Evolutionary conservation across 2,888 invertebrate genomes (phyloP), one percentile per base, ranked within the genome.

Genomic region (Xestia rhomboidea): DNA sequence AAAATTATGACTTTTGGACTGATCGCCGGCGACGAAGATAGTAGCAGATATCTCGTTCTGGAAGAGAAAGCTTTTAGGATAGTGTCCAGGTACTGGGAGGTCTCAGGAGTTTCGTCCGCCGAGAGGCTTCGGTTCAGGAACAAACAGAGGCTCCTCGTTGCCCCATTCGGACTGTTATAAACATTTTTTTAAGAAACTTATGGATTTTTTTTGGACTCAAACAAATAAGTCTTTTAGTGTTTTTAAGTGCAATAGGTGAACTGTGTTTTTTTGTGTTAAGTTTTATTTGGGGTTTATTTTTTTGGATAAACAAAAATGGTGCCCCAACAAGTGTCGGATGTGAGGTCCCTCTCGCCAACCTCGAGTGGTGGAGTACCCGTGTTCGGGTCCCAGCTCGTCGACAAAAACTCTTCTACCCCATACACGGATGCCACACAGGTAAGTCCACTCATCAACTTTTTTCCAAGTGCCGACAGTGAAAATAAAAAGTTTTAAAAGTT

Each of bases 391-490:
- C 98, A 98, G 95, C 97, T 98, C 91, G 98, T 99, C 95, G 98
- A 98, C 97, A 98, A 98, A 96, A 98, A 98, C 95, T 99, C 99
- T 51, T 97, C 98, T 74, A 99, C 99, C 81, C 99, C 99, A 81
- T 99, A 99, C 97, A 99, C 99, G 93, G 99, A 99, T 97, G 99
- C 99, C 84, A 99, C 99, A 91, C 98, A 99, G 98, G 99, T 99
- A 97, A 98, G 97, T 97, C 85, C n/a, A 85, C 38, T 34, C 38
- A 81, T 41, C 15, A 62, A 81, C 30, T 80, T 81, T 79, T 71
- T 83, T 71, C 30, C 8, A 82, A 82, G 79, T 79, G 73, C 24
- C 21, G 64, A 78, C 84, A 82, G 77, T 83, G 77, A 82, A 78
- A 74, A 73, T 24, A 73, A 75, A 77, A 71, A 71, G 51, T 49